Evolutionary conservation across 2,888 invertebrate species (phyloP), one percentile per base, ranked within the genome.

Genomic region (Sphinx pinastri): DNA sequence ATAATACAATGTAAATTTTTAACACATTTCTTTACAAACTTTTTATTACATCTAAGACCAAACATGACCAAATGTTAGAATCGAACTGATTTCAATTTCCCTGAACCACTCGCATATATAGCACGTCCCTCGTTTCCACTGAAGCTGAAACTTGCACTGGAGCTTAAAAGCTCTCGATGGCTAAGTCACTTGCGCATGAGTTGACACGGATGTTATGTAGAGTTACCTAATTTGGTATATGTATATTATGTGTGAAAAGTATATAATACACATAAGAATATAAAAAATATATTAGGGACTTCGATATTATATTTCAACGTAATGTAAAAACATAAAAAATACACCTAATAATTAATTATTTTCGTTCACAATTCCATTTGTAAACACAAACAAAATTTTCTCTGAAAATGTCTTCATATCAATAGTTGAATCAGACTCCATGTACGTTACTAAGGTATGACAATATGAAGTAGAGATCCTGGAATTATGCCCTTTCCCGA

Each of bases 71-170:
- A 73, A 76, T 72, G 71, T 71, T 74, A 75, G 77, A 78, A 77
- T 74, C 71, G 31, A 67, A 87, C 88, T 88, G 86, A 79, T 77
- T 71, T 75, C 72, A 68, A 16, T 73, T 74, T 69, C 73, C 74
- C 74, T 75, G 68, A 75, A 68, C 72, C 70, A 74, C 76, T 79
- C 78, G 84, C 88, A 84, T 87, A 88, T 86, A 83, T 76, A 63
- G 49, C 19, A 63, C 60, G 47, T 45, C 75, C 79, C 79, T 81
- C 75, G 77, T 76, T 79, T 77, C 69, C 86, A 84, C 54, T 84
- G 80, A 76, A 83, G 87, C 88, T 77, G 84, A 88, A 88, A 86
- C 74, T 80, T 83, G 79, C 86, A 84, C 75, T 80, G 75, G 72
- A 82, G 84, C 87, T 81, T 80, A 85, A 86, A 85, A 68, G 74